Evolutionary conservation across 2,888 invertebrate genomes (phyloP).

Genomic region (Ochropleura leucogaster): DNA sequence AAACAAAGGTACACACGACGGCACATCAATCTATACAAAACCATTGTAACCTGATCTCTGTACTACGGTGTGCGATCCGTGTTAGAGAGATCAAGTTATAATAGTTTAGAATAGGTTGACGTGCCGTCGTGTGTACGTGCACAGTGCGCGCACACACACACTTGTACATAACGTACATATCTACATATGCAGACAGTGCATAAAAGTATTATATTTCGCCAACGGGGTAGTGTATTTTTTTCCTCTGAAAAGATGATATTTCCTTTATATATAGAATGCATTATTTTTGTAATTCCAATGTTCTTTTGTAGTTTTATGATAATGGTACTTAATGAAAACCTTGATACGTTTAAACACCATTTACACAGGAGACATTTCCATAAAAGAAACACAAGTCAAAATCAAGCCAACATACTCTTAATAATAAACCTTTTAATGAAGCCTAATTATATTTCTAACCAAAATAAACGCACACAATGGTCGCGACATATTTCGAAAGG

Average conservation of each 20-base stretch:
- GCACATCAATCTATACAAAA: too few relatives aligned
- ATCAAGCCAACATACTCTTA: not conserved
- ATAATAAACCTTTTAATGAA: slow-evolving; percentile 1
- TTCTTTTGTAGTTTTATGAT: not conserved
- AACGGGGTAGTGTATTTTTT: not conserved
- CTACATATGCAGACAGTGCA: not conserved
- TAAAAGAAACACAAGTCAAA: not conserved
- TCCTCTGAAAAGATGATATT: not conserved
- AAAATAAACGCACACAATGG: slow-evolving; percentile 27
- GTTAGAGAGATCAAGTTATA: too few relatives aligned
- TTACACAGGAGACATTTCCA: too few relatives aligned
- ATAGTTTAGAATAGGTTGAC: too few relatives aligned
- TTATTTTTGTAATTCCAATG: not conserved
- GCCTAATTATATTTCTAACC: slow-evolving; percentile 22
- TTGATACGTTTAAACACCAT: not conserved
- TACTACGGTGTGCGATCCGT: too few relatives aligned
- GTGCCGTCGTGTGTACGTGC: not conserved
- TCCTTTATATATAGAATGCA: not conserved
- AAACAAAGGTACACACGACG: not conserved
- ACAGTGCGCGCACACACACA: not conserved
- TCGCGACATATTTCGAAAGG: slow-evolving; percentile 45
- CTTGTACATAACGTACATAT: not conserved
- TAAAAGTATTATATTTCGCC: not conserved
- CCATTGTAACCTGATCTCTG: too few relatives aligned
- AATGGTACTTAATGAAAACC: not conserved